Conservation (phyloP, 2,113 vertebrate species). For the Hippocampus abdominalis region DNA sequence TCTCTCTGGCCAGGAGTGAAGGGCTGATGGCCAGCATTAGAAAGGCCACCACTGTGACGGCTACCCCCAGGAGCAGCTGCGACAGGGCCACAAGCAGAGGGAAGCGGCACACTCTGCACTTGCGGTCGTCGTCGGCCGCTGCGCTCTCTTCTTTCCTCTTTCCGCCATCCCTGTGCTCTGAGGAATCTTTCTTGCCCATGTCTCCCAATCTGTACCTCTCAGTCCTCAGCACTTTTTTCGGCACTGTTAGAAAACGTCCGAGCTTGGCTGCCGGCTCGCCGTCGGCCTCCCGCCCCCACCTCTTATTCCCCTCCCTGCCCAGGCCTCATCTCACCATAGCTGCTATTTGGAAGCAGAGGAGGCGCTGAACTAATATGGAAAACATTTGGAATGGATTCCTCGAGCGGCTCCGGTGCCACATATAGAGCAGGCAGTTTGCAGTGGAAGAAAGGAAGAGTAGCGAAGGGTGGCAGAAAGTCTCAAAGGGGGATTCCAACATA, state of each 20-base stretch:
- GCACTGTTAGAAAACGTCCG: constrained; percentile 41
- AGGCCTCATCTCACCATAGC: constrained; percentile 60
- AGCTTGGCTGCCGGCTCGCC: constrained; percentile 31
- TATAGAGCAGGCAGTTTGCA: constrained; percentile 73
- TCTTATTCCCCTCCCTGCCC: constrained; percentile 45
- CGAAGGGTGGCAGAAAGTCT: constrained; percentile 57
- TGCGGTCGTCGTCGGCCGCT: constrained; percentile 71
- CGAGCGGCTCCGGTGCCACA: constrained; percentile 77
- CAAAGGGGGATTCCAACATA: constrained; percentile 81
- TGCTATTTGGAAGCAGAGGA: constrained; percentile 78
- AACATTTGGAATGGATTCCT: constrained; percentile 83
- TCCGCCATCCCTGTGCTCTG: constrained; percentile 56
- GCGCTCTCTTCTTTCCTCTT: constrained; percentile 57
- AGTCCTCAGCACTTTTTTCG: constrained; percentile 42
- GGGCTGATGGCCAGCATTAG: constrained; percentile 85
- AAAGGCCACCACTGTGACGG: constrained; percentile 86
- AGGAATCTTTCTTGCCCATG: constrained; percentile 64
- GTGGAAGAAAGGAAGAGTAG: constrained; percentile 52
- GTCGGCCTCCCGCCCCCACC: constrained; percentile 33
- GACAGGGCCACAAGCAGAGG: constrained; percentile 86
- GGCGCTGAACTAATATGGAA: constrained; percentile 97
- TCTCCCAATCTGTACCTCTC: constrained; percentile 27
- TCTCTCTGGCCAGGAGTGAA: constrained; percentile 89
- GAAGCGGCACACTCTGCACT: constrained; percentile 88
- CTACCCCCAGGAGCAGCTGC: constrained; percentile 86